Evolutionary conservation across 2,113 vertebrate species (phyloP).

Genomic region (Lampris megalopsis): DNA sequence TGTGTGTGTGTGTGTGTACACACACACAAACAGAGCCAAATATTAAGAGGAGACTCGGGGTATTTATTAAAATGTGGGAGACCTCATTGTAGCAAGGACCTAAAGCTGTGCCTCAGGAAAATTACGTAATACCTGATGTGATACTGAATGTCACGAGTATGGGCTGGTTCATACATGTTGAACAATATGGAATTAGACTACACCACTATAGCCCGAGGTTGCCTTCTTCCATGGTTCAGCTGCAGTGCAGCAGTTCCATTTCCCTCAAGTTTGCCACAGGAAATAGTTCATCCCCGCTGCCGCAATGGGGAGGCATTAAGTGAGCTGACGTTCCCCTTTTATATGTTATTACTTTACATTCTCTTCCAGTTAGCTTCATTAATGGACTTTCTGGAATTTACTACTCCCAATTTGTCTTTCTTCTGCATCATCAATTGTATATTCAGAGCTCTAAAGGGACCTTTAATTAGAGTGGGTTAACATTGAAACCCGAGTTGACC

Average conservation of each 20-base stretch:
- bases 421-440: slow-evolving; percentile 55
- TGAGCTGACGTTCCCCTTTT: slow-evolving; percentile 13
- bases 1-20: not conserved
- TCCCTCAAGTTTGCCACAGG: slow-evolving; percentile 2
- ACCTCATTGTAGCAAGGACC: slow-evolving; percentile 12
- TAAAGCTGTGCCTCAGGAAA: slow-evolving; percentile 17
- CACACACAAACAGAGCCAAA: not conserved
- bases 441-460: slow-evolving; percentile 73
- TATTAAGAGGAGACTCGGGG: not conserved
- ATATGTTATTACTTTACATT: slow-evolving; percentile 45
- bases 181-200: not conserved
- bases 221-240: slow-evolving; percentile 14
- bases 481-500: slow-evolving; percentile 53
- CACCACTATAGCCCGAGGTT: slow-evolving; percentile 9
- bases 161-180: not conserved
- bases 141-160: slow-evolving; percentile 27
- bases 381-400: slow-evolving; percentile 56
- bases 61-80: slow-evolving; percentile 1
- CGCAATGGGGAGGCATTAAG: not conserved
- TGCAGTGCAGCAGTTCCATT: not conserved
- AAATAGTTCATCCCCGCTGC: slow-evolving; percentile 1
- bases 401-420: slow-evolving; percentile 57
- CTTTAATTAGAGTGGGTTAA: slow-evolving; percentile 65
- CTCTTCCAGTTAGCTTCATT: slow-evolving; percentile 43
- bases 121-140: slow-evolving; percentile 24